phyloP scores from a whole-genome alignment of 2,888 invertebrate genomes.

The Linnaemya vulpina region DNA sequence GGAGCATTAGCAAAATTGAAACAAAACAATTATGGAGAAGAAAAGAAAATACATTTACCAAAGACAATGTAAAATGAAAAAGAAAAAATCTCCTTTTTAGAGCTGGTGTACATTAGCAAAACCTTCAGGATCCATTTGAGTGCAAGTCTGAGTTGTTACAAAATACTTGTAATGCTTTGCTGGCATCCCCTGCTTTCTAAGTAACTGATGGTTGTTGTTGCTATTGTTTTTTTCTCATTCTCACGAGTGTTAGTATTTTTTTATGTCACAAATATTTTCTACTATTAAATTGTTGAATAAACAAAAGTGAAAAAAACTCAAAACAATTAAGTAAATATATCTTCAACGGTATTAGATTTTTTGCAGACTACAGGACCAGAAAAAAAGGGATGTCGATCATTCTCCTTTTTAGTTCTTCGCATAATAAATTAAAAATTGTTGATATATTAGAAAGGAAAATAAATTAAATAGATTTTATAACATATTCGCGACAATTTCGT shows the following conservation, averaged over 20 bases:
- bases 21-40: slow-evolving; percentile 14
- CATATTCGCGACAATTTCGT: too few relatives aligned
- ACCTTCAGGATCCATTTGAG: slow-evolving; percentile 58
- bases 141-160: slow-evolving; percentile 10
- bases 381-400: too few relatives aligned
- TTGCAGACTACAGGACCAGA: too few relatives aligned
- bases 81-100: slow-evolving; percentile 52
- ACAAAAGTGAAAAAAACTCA: not conserved
- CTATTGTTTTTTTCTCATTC: too few relatives aligned
- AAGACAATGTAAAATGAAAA: slow-evolving; percentile 8
- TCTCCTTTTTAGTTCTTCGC: too few relatives aligned
- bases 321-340: not conserved
- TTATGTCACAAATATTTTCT: slow-evolving; percentile 5
- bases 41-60: not conserved
- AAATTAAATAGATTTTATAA: too few relatives aligned
- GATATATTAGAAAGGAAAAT: too few relatives aligned
- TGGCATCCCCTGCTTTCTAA: not conserved
- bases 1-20: slow-evolving; percentile 11
- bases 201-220: not conserved
- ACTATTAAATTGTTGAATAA: not conserved
- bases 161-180: not conserved
- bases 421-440: too few relatives aligned
- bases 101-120: slow-evolving; percentile 53
- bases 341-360: not conserved
- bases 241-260: not conserved